Evolutionary conservation across 2,113 vertebrate species (phyloP), one percentile per base, ranked within the genome.

Genomic region (Spea bombifrons): DNA sequence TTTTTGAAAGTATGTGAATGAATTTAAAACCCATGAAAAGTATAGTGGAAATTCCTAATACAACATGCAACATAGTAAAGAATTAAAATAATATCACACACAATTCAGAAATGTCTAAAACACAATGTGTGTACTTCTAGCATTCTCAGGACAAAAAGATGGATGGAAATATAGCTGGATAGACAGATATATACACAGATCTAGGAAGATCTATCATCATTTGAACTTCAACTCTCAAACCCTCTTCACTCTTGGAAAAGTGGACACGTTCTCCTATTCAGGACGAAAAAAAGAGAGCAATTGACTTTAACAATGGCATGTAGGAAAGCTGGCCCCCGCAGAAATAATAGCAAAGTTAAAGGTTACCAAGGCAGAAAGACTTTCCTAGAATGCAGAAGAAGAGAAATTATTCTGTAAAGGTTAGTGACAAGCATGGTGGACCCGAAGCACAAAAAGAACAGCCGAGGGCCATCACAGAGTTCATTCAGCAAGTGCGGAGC

Each of bases 381-480:
- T 70, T 47, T 16, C 47, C 47, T 49, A n/a, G 67, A 49, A 50
- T 55, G 69, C 49, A 71, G 69, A 9, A 71, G 17, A 71, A 71
- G 69, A 71, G 69, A 71, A 71, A 71, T 71, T 50, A 71, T 53
- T 46, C 69, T 55, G 49, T 71, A 48, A 71, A 71, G 49, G 50
- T 48, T 50, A 71, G 10, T 53, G 69, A 71, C 16, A 52, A 43
- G 69, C 12, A 53, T 16, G 67, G 67, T 50, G n/a, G 67, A 70
- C n/a, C 69, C 43, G 69, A 71, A 17, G 69, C 16, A 53, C 17
- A 71, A 71, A 71, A 17, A 50, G 69, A 16, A 30, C 67, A 49
- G 46, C 47, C 47, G 5, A 16, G 15, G 48, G 67, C 3, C 16
- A 7, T 16, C 3, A 53, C 17, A 16, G 69, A 71, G 53, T 71